phyloP scores from a whole-genome alignment of 53 echinoderm and acorn worm species.

The Holothuria scabra region DNA sequence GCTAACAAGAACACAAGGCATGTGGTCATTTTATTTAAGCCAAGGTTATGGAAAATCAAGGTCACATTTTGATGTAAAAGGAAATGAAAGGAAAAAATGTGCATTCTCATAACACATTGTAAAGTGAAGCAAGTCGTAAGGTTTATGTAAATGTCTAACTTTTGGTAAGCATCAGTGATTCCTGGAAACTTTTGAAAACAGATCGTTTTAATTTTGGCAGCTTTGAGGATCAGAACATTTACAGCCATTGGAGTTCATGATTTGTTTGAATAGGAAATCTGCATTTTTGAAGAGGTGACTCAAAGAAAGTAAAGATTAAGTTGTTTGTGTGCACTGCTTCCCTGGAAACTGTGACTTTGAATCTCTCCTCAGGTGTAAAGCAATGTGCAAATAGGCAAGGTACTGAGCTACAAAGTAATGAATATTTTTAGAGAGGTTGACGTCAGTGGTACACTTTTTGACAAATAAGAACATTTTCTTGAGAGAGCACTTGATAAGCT shows the following conservation, averaged over 20 bases:
- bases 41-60: slow-evolving; percentile 21
- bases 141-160: slow-evolving; percentile 1
- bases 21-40: no score
- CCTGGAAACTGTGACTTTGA: no score
- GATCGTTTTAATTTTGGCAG: slow-evolving; percentile 22
- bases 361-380: no score
- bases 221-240: neutral
- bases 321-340: neutral
- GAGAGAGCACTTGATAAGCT: no score
- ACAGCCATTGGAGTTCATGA: slow-evolving; percentile 21
- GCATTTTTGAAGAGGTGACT: neutral
- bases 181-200: slow-evolving; percentile 28
- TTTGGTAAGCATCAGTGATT: slow-evolving; percentile 25
- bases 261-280: slow-evolving; percentile 1
- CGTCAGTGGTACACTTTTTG: no score
- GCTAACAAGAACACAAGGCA: neutral
- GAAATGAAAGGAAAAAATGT: neutral
- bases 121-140: no score
- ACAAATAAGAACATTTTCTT: no score
- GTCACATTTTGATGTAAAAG: slow-evolving; percentile 7
- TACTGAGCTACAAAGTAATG: no score
- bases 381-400: no score
- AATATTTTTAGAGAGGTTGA: no score
- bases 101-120: no score
- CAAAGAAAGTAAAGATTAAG: neutral